A percentile compares a stretch with the other conserved stretches of the same genome.
Conservation (phyloP, 1,140 invertebrate species). For the Drosophila setifemur region DNA sequence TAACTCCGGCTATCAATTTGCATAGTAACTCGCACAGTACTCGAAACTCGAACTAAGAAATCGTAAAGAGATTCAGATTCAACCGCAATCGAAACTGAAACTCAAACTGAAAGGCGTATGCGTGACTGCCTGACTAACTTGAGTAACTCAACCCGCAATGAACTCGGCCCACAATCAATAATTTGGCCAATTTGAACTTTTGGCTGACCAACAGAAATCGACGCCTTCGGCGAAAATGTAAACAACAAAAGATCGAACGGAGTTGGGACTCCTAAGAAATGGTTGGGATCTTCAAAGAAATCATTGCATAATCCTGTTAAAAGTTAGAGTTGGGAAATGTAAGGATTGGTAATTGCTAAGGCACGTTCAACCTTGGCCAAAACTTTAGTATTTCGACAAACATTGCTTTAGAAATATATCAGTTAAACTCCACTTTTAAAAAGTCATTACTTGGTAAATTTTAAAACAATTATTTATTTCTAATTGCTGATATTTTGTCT, state of each 20-base stretch:
- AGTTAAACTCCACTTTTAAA: too few species aligned
- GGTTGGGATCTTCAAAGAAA: constrained; percentile 10
- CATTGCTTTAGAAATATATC: too few species aligned
- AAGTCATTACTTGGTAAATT: too few species aligned
- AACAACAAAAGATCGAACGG: constrained; percentile 3
- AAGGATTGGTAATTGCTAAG: neutral
- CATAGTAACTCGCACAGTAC: constrained; percentile 53
- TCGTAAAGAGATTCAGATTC: constrained; percentile 55
- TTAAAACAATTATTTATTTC: too few species aligned
- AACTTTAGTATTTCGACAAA: too few species aligned
- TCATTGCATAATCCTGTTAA: neutral
- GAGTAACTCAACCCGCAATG: constrained; percentile 19
- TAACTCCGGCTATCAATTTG: constrained; percentile 47
- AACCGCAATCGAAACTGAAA: constrained; percentile 52
- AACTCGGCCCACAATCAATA: constrained; percentile 30
- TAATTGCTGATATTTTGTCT: too few species aligned
- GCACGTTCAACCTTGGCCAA: neutral
- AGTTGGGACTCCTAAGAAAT: constrained; percentile 5
- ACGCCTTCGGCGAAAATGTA: neutral
- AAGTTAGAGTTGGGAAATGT: neutral
- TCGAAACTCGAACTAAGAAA: constrained; percentile 55
- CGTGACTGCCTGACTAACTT: constrained; percentile 56
- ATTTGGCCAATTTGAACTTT: constrained; percentile 34
- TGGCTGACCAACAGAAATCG: constrained; percentile 32
- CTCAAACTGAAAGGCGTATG: constrained; percentile 54